Percentiles rank a stretch among this genome's conserved stretches.
These are phyloP conservation scores for Xenopus laevis DNA, from an alignment of 2,113 vertebrate species.

Conservation along the genomic window DNA sequence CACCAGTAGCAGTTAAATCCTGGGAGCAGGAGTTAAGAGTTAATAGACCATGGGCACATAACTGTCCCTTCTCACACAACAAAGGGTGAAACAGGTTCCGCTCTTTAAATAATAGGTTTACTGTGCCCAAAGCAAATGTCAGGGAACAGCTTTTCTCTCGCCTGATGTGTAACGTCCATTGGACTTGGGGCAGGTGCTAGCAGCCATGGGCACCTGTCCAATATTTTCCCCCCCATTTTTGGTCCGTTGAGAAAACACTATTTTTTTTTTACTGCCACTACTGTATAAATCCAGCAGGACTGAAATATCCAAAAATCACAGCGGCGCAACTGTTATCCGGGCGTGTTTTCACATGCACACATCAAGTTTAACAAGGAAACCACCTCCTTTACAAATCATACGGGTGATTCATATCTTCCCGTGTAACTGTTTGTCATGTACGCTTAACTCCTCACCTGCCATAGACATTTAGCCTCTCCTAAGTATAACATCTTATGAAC, in stretches of 20 bases:
- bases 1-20: no score
- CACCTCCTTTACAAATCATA: constrained; percentile 13
- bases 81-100: constrained; percentile 24
- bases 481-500: no score
- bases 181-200: constrained; percentile 21
- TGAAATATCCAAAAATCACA: constrained; percentile 11
- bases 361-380: constrained; percentile 31
- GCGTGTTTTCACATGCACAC: constrained; percentile 34
- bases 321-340: constrained; percentile 28
- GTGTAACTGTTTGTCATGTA: constrained; percentile 7
- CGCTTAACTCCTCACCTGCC: constrained; percentile 6
- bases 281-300: constrained; percentile 8
- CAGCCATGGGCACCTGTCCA: constrained; percentile 6
- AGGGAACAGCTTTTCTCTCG: constrained; percentile 6
- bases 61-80: not conserved
- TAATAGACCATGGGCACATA: constrained; percentile 8
- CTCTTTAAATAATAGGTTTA: constrained; percentile 25
- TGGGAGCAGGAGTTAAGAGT: not conserved
- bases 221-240: not conserved
- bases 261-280: not conserved
- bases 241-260: constrained; percentile 10
- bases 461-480: no score
- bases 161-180: constrained; percentile 19
- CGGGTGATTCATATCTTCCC: constrained; percentile 23
- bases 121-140: constrained; percentile 40